Evolutionary conservation across 1,140 invertebrate genomes (phyloP).

Genomic region (Drosophila grimshawi): DNA sequence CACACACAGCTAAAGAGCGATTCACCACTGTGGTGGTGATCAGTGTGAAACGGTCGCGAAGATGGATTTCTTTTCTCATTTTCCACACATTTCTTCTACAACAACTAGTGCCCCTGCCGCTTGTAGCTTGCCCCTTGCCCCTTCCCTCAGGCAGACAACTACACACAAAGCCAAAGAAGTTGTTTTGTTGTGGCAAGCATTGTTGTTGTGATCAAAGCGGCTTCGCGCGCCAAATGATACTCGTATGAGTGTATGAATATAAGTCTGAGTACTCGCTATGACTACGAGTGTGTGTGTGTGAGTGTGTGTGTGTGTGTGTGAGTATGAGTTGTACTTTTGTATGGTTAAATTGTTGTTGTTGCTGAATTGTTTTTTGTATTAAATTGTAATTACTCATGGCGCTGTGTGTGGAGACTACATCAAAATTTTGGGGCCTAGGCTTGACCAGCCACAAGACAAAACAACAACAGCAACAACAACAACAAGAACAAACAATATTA

Average conservation of each 20-base stretch:
- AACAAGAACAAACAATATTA: background rate
- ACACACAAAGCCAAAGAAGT: conserved; percentile 77
- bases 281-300: conserved; percentile 5
- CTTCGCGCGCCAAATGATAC: conserved; percentile 73
- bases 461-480: conserved; percentile 32
- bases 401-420: conserved; percentile 5
- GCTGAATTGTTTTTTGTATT: conserved; percentile 59
- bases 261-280: conserved; percentile 14
- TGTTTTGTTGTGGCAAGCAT: conserved; percentile 83
- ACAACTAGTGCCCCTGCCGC: background rate
- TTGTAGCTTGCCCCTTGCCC: background rate
- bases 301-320: conserved; percentile 9
- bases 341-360: conserved; percentile 30
- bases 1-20: background rate
- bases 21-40: conserved; percentile 59
- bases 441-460: conserved; percentile 20
- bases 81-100: conserved; percentile 37
- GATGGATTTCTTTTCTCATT: conserved; percentile 77
- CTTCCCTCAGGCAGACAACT: conserved; percentile 9
- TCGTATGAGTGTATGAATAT: conserved; percentile 19
- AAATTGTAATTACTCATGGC: conserved; percentile 75
- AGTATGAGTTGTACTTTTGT: conserved; percentile 31
- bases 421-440: conserved; percentile 9
- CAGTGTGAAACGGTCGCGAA: conserved; percentile 65
- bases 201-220: conserved; percentile 82